phyloP scores from a whole-genome alignment of 2,888 invertebrate species.

The Aspidiotus rigidus region DNA sequence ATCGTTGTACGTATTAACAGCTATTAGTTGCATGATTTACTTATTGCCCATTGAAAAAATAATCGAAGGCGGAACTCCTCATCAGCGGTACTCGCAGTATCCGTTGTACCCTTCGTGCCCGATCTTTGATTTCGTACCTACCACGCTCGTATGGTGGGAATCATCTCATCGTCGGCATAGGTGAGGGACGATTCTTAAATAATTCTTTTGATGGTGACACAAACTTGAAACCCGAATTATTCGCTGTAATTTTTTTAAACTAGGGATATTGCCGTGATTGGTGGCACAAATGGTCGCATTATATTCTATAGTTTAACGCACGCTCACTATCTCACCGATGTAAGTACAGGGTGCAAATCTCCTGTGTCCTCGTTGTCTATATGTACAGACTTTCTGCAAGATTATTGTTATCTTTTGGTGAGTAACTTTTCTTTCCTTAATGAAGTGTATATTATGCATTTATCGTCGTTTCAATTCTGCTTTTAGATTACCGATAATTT shows the following conservation, averaged over 20 bases:
- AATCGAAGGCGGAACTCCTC: constrained; percentile 5
- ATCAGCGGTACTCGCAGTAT: constrained; percentile 3
- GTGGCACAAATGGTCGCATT: constrained; percentile 50
- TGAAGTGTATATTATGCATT: too few relatives aligned
- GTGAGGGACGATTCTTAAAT: not conserved
- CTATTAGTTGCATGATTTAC: constrained; percentile 18
- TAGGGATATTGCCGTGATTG: constrained; percentile 43
- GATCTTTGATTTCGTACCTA: constrained; percentile 12
- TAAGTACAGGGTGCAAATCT: constrained; percentile 16
- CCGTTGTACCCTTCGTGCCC: constrained; percentile 9
- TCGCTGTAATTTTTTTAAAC: constrained; percentile 16
- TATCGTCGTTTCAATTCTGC: constrained; percentile 14
- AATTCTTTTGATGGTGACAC: not conserved
- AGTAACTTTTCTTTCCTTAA: constrained; percentile 3
- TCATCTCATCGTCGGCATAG: constrained; percentile 20
- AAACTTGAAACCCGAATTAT: not conserved
- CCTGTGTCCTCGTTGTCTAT: constrained; percentile 22
- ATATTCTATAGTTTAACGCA: constrained; percentile 44
- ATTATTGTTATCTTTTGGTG: constrained; percentile 23
- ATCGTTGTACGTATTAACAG: constrained; percentile 2
- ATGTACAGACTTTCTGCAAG: constrained; percentile 25
- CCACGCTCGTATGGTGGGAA: constrained; percentile 25
- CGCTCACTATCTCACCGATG: constrained; percentile 6
- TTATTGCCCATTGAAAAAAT: constrained; percentile 14
- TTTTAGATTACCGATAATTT: constrained; percentile 62